Evolutionary conservation across 2,797 vertebrate genomes (phyloP).

Genomic region (Argya squamiceps): DNA sequence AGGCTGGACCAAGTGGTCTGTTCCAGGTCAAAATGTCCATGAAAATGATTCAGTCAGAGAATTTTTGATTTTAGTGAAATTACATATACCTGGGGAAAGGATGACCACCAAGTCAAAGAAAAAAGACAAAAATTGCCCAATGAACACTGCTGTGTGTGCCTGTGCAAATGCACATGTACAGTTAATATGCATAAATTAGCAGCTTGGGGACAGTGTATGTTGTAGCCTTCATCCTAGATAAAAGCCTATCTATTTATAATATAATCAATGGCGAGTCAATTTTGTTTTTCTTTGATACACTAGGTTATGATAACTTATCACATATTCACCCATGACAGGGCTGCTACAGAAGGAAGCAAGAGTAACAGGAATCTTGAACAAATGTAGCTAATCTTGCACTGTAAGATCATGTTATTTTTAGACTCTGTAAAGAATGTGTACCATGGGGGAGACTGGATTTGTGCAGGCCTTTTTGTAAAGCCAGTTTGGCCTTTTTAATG

Average conservation of each 20-base stretch:
- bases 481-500: not conserved
- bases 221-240: not conserved
- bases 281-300: constrained; percentile 22
- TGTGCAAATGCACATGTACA: not conserved
- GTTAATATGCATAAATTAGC: not conserved
- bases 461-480: not conserved
- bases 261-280: not conserved
- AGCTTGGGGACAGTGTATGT: not conserved
- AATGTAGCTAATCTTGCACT: not conserved
- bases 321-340: not conserved
- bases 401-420: constrained; percentile 15
- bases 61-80: not conserved
- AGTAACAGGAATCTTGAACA: not conserved
- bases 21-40: not conserved
- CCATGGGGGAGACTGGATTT: not conserved
- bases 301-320: not conserved
- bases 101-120: not conserved
- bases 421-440: not conserved
- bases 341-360: not conserved
- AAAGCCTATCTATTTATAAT: not conserved
- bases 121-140: not conserved
- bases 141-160: not conserved
- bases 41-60: not conserved
- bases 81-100: not conserved
- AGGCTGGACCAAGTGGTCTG: not conserved